These are phyloP conservation scores for Diachasma alloeum DNA, from an alignment of 1,140 invertebrate species.

Conservation along the genomic window DNA sequence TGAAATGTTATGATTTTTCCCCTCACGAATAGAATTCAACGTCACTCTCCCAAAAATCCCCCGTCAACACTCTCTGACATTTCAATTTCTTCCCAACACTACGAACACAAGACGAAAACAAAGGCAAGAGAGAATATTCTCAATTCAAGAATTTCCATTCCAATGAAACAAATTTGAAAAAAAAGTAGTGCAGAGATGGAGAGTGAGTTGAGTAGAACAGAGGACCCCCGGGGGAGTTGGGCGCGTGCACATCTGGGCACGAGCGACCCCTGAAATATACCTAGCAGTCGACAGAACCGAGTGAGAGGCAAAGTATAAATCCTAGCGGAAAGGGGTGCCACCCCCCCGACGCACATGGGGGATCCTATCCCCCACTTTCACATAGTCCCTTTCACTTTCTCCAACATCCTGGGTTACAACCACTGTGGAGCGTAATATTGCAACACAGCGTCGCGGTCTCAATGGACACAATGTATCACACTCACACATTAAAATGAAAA, in stretches of 20 bases:
- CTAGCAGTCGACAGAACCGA: not conserved
- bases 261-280: not conserved
- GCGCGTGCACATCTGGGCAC: conserved; percentile 19
- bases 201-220: not conserved
- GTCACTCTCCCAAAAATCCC: no score
- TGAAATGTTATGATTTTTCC: no score
- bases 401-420: not conserved
- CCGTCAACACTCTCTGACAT: no score
- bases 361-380: not conserved
- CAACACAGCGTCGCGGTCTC: conserved; percentile 13
- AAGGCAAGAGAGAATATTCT: no score
- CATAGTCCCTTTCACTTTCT: not conserved
- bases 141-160: not conserved
- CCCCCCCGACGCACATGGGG: not conserved
- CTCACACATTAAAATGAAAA: not conserved
- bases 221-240: not conserved
- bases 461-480: conserved; percentile 27
- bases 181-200: not conserved
- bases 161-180: not conserved
- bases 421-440: not conserved
- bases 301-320: conserved; percentile 4
- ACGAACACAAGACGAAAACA: no score
- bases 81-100: no score
- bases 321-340: not conserved
- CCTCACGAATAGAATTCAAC: no score